Evolutionary conservation across 2,113 vertebrate genomes (phyloP).

Genomic region (Strix uralensis): DNA sequence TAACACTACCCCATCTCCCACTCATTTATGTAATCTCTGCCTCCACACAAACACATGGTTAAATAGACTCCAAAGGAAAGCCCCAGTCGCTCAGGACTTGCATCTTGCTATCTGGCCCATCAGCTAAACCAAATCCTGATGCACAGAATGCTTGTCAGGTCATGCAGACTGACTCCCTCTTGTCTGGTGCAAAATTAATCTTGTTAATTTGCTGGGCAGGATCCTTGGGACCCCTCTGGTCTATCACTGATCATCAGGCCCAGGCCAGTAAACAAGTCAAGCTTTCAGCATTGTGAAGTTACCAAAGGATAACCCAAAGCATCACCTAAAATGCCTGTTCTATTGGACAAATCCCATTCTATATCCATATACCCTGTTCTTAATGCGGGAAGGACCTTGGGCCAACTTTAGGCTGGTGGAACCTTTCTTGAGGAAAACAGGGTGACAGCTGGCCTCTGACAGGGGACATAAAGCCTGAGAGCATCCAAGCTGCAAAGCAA

Average conservation of each 20-base stretch:
- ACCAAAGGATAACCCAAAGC: background rate
- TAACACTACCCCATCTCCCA: background rate
- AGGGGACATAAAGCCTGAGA: background rate
- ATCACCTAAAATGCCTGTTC: background rate
- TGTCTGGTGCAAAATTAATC: background rate
- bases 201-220: background rate
- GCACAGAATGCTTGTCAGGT: too few relatives aligned
- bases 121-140: background rate
- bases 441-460: background rate
- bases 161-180: fast-evolving
- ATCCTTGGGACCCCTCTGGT: background rate
- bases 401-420: background rate
- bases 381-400: background rate
- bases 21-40: background rate
- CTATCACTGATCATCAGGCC: background rate
- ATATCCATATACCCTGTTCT: background rate
- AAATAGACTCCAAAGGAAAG: background rate
- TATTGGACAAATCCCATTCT: background rate
- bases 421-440: background rate
- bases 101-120: background rate
- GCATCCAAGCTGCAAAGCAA: background rate
- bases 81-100: background rate
- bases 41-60: background rate
- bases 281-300: background rate
- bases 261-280: background rate